phyloP scores from a whole-genome alignment of 2,113 vertebrate genomes.

The Microcebus griseorufus region DNA sequence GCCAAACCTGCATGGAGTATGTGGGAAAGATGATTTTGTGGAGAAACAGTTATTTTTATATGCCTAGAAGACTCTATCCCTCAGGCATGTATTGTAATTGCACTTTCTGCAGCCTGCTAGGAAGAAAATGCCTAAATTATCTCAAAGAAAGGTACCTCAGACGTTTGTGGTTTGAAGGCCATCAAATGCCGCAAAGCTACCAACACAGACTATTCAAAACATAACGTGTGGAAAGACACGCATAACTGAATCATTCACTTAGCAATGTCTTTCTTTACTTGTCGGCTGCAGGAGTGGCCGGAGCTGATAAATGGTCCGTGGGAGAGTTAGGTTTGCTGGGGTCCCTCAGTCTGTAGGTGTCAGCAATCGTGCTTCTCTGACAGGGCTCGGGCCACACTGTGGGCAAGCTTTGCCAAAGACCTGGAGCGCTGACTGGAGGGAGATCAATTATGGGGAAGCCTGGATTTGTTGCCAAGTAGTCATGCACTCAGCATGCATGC shows the following conservation, averaged over 20 bases:
- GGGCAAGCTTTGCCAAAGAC: neutral
- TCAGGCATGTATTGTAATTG: constrained; percentile 43
- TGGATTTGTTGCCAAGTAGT: constrained; percentile 25
- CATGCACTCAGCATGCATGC: neutral
- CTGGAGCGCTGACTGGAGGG: constrained; percentile 49
- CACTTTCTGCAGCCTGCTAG: constrained; percentile 8
- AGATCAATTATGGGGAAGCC: constrained; percentile 39
- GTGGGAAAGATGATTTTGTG: constrained; percentile 18
- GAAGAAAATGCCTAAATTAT: constrained; percentile 38
- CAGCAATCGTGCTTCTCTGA: constrained; percentile 35
- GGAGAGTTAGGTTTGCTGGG: constrained; percentile 44
- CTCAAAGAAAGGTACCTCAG: constrained; percentile 32
- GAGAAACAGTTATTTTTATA: constrained; percentile 55
- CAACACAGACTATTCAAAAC: constrained; percentile 31
- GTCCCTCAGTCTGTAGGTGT: neutral
- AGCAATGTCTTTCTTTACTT: constrained; percentile 69
- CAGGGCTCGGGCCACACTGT: constrained; percentile 27
- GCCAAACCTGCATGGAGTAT: neutral
- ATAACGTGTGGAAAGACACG: constrained; percentile 50
- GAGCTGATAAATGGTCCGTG: constrained; percentile 60
- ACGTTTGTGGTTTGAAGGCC: constrained; percentile 56
- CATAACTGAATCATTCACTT: constrained; percentile 28
- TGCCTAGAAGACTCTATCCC: constrained; percentile 8
- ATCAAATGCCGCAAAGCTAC: constrained; percentile 41
- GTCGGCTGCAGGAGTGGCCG: constrained; percentile 27